Percentiles rank a stretch among this genome's conserved stretches.
phyloP scores from a whole-genome alignment of 2,113 vertebrate species.

The Nothoprocta perdicaria region DNA sequence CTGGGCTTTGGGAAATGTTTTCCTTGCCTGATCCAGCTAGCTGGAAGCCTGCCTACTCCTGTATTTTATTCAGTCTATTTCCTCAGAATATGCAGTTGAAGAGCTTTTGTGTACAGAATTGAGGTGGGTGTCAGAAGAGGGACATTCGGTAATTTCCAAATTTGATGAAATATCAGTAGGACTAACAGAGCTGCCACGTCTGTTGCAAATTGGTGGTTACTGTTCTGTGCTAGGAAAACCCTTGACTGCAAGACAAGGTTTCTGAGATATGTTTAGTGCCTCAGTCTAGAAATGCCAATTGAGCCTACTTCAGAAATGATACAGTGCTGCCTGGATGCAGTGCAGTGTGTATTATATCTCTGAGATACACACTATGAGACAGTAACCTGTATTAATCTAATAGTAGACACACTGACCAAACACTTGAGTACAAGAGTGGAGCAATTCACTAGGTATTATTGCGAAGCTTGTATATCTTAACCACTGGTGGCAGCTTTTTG shows the following conservation, averaged over 20 bases:
- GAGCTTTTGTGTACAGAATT: not conserved
- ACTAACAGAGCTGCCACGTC: not conserved
- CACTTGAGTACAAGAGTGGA: not conserved
- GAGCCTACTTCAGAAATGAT: not conserved
- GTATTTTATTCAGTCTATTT: not conserved
- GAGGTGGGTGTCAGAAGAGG: not conserved
- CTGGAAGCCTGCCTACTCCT: not conserved
- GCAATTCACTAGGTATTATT: not conserved
- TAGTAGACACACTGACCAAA: not conserved
- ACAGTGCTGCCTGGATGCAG: not conserved
- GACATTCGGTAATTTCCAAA: not conserved
- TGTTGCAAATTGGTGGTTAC: not conserved
- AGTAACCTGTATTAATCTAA: not conserved
- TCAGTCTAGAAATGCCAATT: not conserved
- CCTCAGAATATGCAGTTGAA: not conserved
- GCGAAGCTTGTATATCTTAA: not conserved
- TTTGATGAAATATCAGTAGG: not conserved
- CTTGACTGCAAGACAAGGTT: not conserved
- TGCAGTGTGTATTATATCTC: not conserved
- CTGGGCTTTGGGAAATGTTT: not conserved
- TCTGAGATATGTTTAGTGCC: not conserved
- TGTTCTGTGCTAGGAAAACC: not conserved
- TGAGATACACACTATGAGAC: not conserved
- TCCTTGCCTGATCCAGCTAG: not conserved
- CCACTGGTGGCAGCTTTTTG: not conserved